Percentiles rank a stretch among this genome's conserved stretches.
These are phyloP conservation scores for Platalea minor DNA, from an alignment of 2,797 vertebrate species.

Conservation along the genomic window DNA sequence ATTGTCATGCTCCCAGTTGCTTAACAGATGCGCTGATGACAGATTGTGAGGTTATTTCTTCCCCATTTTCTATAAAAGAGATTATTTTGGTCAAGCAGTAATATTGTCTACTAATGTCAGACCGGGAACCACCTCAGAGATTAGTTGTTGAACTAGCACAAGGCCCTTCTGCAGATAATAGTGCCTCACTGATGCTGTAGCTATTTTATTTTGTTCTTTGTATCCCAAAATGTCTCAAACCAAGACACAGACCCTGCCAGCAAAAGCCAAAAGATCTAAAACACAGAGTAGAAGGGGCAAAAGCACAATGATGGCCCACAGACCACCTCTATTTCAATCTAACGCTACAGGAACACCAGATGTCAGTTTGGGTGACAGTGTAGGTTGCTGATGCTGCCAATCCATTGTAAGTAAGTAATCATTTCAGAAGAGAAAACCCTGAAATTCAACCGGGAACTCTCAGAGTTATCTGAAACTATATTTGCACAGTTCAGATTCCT, in stretches of 20 bases:
- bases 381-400: neutral
- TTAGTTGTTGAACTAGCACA: neutral
- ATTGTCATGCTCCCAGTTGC: neutral
- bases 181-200: fast-evolving
- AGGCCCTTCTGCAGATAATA: neutral
- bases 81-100: neutral
- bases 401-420: neutral
- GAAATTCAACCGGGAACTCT: neutral
- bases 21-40: neutral
- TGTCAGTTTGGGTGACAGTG: neutral
- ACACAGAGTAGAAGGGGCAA: neutral
- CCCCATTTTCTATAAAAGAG: neutral
- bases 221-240: neutral
- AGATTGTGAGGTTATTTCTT: neutral
- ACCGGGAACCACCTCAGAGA: neutral
- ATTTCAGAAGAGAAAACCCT: neutral
- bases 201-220: neutral
- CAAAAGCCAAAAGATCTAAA: neutral
- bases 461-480: neutral
- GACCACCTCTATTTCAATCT: neutral
- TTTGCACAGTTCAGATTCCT: neutral
- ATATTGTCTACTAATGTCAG: neutral
- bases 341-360: neutral
- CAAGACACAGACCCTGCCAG: neutral
- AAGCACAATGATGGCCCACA: neutral